Evolutionary conservation across 2,113 vertebrate genomes (phyloP).

Genomic region (Atherinomorus stipes): DNA sequence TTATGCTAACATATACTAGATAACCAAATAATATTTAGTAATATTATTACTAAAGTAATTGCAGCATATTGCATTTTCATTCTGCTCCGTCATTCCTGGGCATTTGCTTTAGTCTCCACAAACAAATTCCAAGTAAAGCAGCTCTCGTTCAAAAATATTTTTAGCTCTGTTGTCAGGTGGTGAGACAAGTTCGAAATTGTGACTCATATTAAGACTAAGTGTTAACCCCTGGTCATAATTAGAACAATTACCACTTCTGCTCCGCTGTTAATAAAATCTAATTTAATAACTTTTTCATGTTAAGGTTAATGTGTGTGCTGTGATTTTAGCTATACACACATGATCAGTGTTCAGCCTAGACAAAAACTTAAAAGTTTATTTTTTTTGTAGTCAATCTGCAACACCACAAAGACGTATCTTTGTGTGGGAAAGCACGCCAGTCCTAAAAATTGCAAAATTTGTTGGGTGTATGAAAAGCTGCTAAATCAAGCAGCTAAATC

Average conservation of each 20-base stretch:
- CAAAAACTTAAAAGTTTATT: neutral
- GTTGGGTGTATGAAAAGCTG: no score
- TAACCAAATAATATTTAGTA: no score
- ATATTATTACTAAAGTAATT: neutral
- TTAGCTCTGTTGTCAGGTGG: neutral
- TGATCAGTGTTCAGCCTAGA: no score
- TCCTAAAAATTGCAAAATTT: no score
- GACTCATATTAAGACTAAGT: neutral
- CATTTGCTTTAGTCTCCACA: neutral
- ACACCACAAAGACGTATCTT: no score
- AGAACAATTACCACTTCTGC: neutral
- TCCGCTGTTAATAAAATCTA: neutral
- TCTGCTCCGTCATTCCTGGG: neutral
- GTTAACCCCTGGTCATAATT: neutral
- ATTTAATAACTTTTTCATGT: neutral
- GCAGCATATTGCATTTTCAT: neutral
- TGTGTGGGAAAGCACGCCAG: no score
- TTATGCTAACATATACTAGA: no score
- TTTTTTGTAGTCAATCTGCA: neutral
- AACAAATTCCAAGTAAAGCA: neutral
- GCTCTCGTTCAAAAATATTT: no score
- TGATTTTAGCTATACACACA: no score
- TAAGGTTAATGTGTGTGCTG: neutral
- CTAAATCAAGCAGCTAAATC: no score
- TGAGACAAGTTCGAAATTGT: neutral